Evolutionary conservation across 2,113 vertebrate species (phyloP), one percentile per base, ranked within the genome.

Genomic region (Polypterus bichir): DNA sequence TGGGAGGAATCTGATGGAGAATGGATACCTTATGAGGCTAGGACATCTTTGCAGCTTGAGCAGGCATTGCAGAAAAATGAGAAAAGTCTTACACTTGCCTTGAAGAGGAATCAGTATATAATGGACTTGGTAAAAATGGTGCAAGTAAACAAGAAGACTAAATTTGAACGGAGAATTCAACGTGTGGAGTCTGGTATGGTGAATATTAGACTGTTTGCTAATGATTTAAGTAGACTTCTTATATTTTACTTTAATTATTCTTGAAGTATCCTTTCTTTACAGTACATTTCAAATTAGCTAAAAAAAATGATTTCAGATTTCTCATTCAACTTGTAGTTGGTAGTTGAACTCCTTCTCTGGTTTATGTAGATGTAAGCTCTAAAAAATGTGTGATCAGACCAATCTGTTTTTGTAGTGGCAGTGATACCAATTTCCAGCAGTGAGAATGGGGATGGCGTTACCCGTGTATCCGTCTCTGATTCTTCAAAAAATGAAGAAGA

Each of bases 51-150:
- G 7, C 9, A 76, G 57, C 69, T 91, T 71, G 77, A 84, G 65
- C 60, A 74, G 0, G 83, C 81, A 0, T 44, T 76, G 6, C 69
- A 71, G 1, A 64, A 62, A 0, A 74, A 82, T 2, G 9, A 68
- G 45, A 67, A 69, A 2, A 62, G 71, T 0, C 62, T 83, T 48
- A 61, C 73, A 10, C 60, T 86, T 54, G 54, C 57, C 0, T 52
- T 80, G 3, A 74, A 67, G 46, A 75, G 80, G 5, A 59, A 58
- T 1, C 9, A 52, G 9, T 91, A 88, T 1, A 62, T 69, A 0
- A 68, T 90, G 4, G 83, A 90, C 67, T 73, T 88, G 44, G 76
- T 73, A 68, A 81, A 76, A 67, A 85, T 90, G 89, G 64, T 79
- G 6, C 89, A 91, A 71, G 79, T 69, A 11, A 90, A 91, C 69